Conservation (phyloP, 2,888 invertebrate genomes). For the Pediacus dermestoides region DNA sequence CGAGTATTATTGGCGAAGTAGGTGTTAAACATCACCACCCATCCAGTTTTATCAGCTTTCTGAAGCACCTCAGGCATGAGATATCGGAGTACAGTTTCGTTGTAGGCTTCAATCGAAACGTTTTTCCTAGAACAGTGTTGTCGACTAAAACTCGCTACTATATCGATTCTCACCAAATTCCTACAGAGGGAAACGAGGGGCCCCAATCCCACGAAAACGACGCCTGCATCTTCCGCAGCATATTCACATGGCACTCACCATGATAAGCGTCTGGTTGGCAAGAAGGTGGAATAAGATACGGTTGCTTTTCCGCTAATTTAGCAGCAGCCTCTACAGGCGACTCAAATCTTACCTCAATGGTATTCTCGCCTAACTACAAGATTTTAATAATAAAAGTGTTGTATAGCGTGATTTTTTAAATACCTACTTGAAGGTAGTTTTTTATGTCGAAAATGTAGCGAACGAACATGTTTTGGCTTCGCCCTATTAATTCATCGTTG, state of each 20-base stretch:
- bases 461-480: slow-evolving; percentile 81
- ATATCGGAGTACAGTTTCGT: slow-evolving; percentile 60
- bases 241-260: slow-evolving; percentile 90
- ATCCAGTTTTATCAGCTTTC: slow-evolving; percentile 38
- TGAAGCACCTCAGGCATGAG: slow-evolving; percentile 48
- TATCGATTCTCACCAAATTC: slow-evolving; percentile 91
- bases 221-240: slow-evolving; percentile 86
- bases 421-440: slow-evolving; percentile 51
- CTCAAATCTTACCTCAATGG: slow-evolving; percentile 8
- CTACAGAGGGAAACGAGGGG: slow-evolving; percentile 86
- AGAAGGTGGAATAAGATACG: slow-evolving; percentile 67
- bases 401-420: too few relatives aligned
- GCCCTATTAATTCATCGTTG: slow-evolving; percentile 65
- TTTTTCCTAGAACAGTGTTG: too few relatives aligned
- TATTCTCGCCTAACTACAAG: slow-evolving; percentile 2
- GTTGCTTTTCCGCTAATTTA: slow-evolving; percentile 28
- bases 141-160: too few relatives aligned
- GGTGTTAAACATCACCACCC: slow-evolving; percentile 48
- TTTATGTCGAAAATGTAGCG: slow-evolving; percentile 71
- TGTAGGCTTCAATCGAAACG: slow-evolving; percentile 61
- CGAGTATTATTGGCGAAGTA: slow-evolving; percentile 39
- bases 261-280: slow-evolving; percentile 67
- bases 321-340: slow-evolving; percentile 38
- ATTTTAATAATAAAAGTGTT: too few relatives aligned
- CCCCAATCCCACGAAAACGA: slow-evolving; percentile 97